Conservation (phyloP, 2,113 vertebrate species). For the Perognathus longimembris region DNA sequence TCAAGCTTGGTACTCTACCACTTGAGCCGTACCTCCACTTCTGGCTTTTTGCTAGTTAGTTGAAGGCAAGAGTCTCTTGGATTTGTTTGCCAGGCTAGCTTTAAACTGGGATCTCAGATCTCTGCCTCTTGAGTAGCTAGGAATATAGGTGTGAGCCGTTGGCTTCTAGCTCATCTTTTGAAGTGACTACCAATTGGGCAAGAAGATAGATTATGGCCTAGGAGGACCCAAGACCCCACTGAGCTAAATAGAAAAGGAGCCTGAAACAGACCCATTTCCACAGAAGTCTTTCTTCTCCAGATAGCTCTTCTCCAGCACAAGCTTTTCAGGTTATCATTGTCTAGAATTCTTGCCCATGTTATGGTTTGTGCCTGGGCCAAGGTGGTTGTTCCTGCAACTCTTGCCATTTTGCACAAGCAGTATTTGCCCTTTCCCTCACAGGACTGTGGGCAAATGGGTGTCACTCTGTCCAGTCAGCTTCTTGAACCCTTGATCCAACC, state of each 20-base stretch:
- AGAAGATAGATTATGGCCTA: constrained; percentile 38
- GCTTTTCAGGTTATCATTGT: not conserved
- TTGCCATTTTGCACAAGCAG: not conserved
- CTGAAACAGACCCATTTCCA: constrained; percentile 43
- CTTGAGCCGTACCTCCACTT: too few relatives aligned
- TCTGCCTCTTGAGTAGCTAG: too few relatives aligned
- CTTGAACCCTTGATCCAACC: constrained; percentile 68
- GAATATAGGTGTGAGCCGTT: too few relatives aligned
- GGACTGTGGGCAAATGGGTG: not conserved
- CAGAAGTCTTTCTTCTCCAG: not conserved
- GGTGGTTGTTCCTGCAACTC: not conserved
- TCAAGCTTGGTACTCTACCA: too few relatives aligned
- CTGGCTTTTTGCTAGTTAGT: too few relatives aligned
- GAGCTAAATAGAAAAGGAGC: constrained; percentile 5
- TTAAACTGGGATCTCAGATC: too few relatives aligned
- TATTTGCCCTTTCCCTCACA: constrained; percentile 25
- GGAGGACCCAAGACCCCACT: constrained; percentile 2
- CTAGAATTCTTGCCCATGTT: not conserved
- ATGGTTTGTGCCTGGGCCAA: not conserved
- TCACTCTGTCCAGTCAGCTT: constrained; percentile 37
- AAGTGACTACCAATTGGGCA: constrained; percentile 15
- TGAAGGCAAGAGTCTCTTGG: too few relatives aligned
- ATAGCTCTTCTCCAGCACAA: not conserved
- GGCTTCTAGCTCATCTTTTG: constrained; percentile 26
- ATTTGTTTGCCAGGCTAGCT: too few relatives aligned